A percentile compares a stretch with the other conserved stretches of the same genome.
Evolutionary conservation across 2,888 invertebrate species (phyloP).

Genomic region (Trissolcus japonicus): DNA sequence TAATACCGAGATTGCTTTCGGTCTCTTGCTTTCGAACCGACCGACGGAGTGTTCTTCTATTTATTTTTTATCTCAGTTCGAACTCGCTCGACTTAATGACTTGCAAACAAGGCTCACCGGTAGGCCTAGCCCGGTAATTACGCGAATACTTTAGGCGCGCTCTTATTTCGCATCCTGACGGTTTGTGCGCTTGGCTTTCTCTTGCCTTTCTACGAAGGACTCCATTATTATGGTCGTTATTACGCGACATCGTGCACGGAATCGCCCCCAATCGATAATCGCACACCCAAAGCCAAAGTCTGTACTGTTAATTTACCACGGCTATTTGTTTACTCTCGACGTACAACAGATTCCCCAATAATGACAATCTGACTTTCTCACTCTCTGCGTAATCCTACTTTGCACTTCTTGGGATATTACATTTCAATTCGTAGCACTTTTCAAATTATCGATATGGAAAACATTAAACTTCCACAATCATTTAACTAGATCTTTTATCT

Average conservation of each 20-base stretch:
- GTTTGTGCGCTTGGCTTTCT: constrained; percentile 53
- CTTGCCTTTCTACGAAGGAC: constrained; percentile 51
- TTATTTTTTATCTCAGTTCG: constrained; percentile 52
- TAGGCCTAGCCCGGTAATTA: constrained; percentile 63
- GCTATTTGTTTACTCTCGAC: constrained; percentile 48
- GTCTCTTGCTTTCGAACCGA: constrained; percentile 57
- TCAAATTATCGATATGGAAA: neutral
- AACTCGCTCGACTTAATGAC: constrained; percentile 62
- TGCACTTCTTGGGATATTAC: constrained; percentile 10
- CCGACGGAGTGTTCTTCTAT: constrained; percentile 55
- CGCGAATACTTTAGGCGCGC: constrained; percentile 59
- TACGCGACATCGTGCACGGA: constrained; percentile 54
- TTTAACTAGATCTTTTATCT: neutral
- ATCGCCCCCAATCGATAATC: constrained; percentile 53
- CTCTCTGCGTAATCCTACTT: constrained; percentile 21
- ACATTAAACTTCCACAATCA: neutral
- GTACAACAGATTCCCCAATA: constrained; percentile 42
- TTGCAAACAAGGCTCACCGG: constrained; percentile 62
- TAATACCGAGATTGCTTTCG: constrained; percentile 63
- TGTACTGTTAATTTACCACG: constrained; percentile 43
- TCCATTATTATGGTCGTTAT: constrained; percentile 55
- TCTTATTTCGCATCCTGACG: constrained; percentile 56
- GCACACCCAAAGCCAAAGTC: constrained; percentile 35
- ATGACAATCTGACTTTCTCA: constrained; percentile 25
- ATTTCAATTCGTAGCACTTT: neutral